A percentile compares a stretch with the other conserved stretches of the same genome.
Conservation (phyloP, 2,888 invertebrate species). For the Tholera decimalis region DNA sequence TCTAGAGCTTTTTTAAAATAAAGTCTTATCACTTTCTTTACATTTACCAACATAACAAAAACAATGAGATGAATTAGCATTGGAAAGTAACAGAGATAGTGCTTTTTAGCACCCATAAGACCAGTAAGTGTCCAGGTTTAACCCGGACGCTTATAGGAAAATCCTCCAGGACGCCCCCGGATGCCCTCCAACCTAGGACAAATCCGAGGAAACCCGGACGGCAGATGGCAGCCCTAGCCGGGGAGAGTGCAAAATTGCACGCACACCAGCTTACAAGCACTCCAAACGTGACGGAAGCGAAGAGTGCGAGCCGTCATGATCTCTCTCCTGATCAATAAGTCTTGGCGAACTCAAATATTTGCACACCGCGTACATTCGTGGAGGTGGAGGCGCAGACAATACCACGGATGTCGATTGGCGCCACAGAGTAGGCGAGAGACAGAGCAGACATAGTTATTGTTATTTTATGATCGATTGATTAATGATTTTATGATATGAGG, state of each 20-base stretch:
- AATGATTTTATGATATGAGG: not conserved
- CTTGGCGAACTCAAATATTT: constrained; percentile 88
- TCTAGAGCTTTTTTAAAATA: too few relatives aligned
- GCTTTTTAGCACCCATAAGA: too few relatives aligned
- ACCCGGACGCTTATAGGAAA: too few relatives aligned
- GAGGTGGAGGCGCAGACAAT: constrained; percentile 72
- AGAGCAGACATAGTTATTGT: constrained; percentile 20
- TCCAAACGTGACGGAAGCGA: constrained; percentile 87
- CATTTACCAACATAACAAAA: too few relatives aligned
- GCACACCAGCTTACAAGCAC: constrained; percentile 82
- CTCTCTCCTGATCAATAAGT: constrained; percentile 87
- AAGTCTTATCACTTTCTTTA: too few relatives aligned
- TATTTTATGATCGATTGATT: not conserved
- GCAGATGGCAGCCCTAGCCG: too few relatives aligned
- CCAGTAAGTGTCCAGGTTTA: too few relatives aligned
- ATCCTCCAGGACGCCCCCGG: too few relatives aligned
- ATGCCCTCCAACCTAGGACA: too few relatives aligned
- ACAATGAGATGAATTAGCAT: too few relatives aligned
- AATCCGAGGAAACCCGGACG: too few relatives aligned
- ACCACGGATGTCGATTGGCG: constrained; percentile 69
- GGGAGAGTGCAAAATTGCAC: constrained; percentile 68
- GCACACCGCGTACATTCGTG: constrained; percentile 87
- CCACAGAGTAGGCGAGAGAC: constrained; percentile 56
- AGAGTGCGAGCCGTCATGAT: constrained; percentile 82
- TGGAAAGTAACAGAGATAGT: too few relatives aligned